phyloP scores from a whole-genome alignment of 1,140 invertebrate genomes.

The Fragariocoptes setiger region DNA sequence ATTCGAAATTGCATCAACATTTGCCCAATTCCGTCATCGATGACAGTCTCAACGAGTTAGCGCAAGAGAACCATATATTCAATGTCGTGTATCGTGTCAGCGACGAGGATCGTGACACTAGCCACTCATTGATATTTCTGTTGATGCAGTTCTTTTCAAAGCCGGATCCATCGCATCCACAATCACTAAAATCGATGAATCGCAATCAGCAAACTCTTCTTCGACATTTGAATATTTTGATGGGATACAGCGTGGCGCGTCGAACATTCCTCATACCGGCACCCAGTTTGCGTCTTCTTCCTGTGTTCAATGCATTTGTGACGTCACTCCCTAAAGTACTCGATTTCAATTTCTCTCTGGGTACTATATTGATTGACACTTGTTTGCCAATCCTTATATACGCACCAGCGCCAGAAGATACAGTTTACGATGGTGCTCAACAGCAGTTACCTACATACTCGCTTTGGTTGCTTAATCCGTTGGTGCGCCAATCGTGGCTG shows the following conservation, averaged over 20 bases:
- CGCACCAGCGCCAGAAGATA: constrained; percentile 35
- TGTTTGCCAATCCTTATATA: constrained; percentile 56
- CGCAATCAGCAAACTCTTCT: constrained; percentile 58
- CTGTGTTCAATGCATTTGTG: constrained; percentile 81
- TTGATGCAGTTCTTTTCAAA: constrained; percentile 35
- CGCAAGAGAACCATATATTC: constrained; percentile 23
- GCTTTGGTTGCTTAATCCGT: constrained; percentile 51
- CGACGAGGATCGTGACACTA: constrained; percentile 74
- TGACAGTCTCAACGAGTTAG: constrained; percentile 19
- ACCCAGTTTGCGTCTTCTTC: constrained; percentile 45
- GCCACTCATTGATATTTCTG: constrained; percentile 72
- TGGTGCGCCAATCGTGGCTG: constrained; percentile 60
- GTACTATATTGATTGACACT: constrained; percentile 47
- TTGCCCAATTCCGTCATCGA: constrained; percentile 26
- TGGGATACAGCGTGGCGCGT: constrained; percentile 73
- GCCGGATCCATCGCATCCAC: constrained; percentile 33
- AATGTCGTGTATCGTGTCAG: constrained; percentile 30
- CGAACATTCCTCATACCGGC: constrained; percentile 65
- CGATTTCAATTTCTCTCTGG: constrained; percentile 74
- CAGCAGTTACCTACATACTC: constrained; percentile 33
- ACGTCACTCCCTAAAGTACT: constrained; percentile 24
- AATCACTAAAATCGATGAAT: constrained; percentile 40
- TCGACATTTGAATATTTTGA: constrained; percentile 57
- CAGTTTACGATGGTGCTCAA: constrained; percentile 16
- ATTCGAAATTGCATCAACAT: constrained; percentile 22